Percentiles rank a stretch among this genome's conserved stretches.
Evolutionary conservation across 2,113 vertebrate genomes (phyloP).

Genomic region (cat (Felis catus)): F.catus_Fca126_mat1.0 CM031417.1:35301501-35302000

Average conservation of each 20-base stretch:
- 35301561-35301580: not conserved
- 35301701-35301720: accelerated
- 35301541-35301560: slow-evolving; percentile 4
- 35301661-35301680: not conserved
- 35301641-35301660: accelerated
- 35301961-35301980: not conserved
- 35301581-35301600: not conserved
- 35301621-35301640: accelerated
- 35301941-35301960: not conserved
- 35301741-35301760: not conserved
- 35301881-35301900: not conserved
- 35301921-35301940: not conserved
- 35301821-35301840: not conserved
- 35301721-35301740: not conserved
- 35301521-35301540: slow-evolving; percentile 59
- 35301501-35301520: slow-evolving; percentile 73
- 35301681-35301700: not conserved
- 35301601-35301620: slow-evolving; percentile 62
- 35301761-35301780: not conserved
- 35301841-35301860: not conserved
- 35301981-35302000: not conserved
- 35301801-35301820: not conserved
- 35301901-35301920: not conserved
- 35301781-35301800: not conserved
- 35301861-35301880: not conserved